Percentiles rank a stretch among this genome's conserved stretches.
Conservation (phyloP, 2,888 invertebrate genomes). For the Pherbina coryleti region DNA sequence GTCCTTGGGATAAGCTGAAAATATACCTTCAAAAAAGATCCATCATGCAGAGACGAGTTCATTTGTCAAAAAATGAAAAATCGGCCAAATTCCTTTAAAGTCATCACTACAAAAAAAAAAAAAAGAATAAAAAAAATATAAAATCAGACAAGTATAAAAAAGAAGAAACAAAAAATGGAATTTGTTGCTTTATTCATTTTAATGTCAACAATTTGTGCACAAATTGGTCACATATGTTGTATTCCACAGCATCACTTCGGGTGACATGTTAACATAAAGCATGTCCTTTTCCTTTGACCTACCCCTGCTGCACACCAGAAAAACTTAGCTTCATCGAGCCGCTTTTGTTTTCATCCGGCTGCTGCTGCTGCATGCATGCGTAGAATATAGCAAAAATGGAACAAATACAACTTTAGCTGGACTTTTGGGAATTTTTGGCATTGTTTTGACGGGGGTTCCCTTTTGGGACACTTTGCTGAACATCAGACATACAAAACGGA, state of each 20-base stretch:
- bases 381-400: not conserved
- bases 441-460: no score
- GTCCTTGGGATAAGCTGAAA: no score
- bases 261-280: not conserved
- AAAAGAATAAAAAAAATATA: no score
- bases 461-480: no score
- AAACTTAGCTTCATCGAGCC: not conserved
- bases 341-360: not conserved
- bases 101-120: no score
- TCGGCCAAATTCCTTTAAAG: no score
- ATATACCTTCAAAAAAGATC: no score
- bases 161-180: not conserved
- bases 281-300: not conserved
- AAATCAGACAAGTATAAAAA: no score
- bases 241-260: slow-evolving; percentile 8
- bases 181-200: slow-evolving; percentile 7
- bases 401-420: not conserved
- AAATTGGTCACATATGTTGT: slow-evolving; percentile 39
- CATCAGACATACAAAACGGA: no score
- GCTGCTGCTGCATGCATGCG: not conserved
- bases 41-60: no score
- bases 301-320: not conserved
- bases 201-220: slow-evolving; percentile 28
- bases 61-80: no score
- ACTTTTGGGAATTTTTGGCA: not conserved